Percentiles rank a stretch among this genome's conserved stretches.
Evolutionary conservation across 2,888 invertebrate genomes (phyloP).

Genomic region (Ectemnius cavifrons): DNA sequence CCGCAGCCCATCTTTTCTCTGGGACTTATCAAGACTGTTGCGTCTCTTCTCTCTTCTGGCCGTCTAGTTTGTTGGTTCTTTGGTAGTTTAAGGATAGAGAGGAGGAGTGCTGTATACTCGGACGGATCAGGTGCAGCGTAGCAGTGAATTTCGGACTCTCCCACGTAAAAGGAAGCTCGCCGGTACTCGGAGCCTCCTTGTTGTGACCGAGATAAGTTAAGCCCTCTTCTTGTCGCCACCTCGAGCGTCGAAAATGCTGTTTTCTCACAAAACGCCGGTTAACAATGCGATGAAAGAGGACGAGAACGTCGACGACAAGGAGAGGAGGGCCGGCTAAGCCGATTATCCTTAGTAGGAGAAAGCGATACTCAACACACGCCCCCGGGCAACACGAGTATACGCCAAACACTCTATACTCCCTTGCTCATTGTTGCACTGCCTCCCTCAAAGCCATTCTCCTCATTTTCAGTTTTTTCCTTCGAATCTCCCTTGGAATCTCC

Average conservation of each 20-base stretch:
- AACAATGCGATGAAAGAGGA: conserved; percentile 71
- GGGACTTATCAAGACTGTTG: no score
- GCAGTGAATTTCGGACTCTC: conserved; percentile 15
- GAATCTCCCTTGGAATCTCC: conserved; percentile 15
- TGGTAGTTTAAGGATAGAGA: neutral
- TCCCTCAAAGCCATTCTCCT: conserved; percentile 43
- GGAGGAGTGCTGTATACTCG: conserved; percentile 25
- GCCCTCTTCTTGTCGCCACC: conserved; percentile 76
- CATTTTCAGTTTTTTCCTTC: conserved; percentile 33
- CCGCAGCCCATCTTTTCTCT: no score
- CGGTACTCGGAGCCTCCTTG: conserved; percentile 38
- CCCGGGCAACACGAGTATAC: conserved; percentile 36
- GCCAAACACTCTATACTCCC: conserved; percentile 54
- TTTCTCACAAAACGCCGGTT: conserved; percentile 75
- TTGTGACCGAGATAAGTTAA: conserved; percentile 77
- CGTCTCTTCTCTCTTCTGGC: neutral
- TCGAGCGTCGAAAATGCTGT: conserved; percentile 78
- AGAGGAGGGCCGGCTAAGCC: conserved; percentile 67
- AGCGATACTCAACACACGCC: conserved; percentile 63
- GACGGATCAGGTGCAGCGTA: conserved; percentile 30
- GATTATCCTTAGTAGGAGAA: conserved; percentile 70
- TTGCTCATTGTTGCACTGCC: conserved; percentile 44
- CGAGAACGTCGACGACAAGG: conserved; percentile 37
- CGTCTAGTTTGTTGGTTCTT: neutral
- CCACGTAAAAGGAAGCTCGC: conserved; percentile 33